These are phyloP conservation scores for Pachyrhynchus sulphureomaculatus DNA, from an alignment of 1,140 invertebrate species.

Conservation along the genomic window DNA sequence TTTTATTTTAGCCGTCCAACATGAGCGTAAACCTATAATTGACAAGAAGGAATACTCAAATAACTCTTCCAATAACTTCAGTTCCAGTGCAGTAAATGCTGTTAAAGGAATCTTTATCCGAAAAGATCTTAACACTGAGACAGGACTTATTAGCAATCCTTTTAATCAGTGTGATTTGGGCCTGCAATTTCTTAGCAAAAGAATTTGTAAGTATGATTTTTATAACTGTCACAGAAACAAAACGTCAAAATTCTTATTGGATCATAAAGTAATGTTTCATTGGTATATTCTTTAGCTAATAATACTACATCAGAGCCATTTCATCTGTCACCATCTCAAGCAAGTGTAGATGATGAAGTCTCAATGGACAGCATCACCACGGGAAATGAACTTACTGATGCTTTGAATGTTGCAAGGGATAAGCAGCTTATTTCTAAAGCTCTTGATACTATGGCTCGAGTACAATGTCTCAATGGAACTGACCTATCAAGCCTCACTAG, in stretches of 20 bases:
- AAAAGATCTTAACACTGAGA: conserved; percentile 50
- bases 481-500: conserved; percentile 35
- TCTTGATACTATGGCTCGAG: conserved; percentile 71
- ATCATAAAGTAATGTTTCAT: neutral
- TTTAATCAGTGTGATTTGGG: conserved; percentile 47
- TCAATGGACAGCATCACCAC: conserved; percentile 58
- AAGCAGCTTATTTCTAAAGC: conserved; percentile 71
- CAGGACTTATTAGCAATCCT: conserved; percentile 41
- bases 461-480: conserved; percentile 49
- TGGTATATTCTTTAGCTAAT: conserved; percentile 10
- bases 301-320: conserved; percentile 38
- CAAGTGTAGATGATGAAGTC: conserved; percentile 63
- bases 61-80: conserved; percentile 41
- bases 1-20: conserved; percentile 76
- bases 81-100: conserved; percentile 33
- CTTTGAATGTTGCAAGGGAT: conserved; percentile 63
- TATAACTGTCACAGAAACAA: no score
- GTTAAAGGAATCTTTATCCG: conserved; percentile 53
- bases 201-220: conserved; percentile 42
- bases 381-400: conserved; percentile 60
- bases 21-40: conserved; percentile 83
- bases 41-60: conserved; percentile 62
- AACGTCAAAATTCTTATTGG: no score
- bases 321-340: conserved; percentile 48
- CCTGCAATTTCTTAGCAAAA: conserved; percentile 42